phyloP scores from a whole-genome alignment of 2,797 vertebrate species.

The Semaprochilodus insignis region DNA sequence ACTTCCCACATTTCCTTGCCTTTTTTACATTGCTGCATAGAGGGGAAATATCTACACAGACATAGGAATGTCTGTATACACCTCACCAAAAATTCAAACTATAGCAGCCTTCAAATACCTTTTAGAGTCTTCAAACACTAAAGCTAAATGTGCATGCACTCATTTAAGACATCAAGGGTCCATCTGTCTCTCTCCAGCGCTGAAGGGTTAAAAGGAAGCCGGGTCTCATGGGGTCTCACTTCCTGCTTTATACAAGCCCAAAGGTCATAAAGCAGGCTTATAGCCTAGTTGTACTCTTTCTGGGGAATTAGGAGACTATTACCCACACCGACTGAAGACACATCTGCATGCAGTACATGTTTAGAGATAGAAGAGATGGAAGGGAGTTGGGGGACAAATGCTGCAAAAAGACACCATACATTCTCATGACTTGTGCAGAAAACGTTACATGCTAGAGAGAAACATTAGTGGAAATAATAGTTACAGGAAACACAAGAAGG shows the following conservation, averaged over 20 bases:
- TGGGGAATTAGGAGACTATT: constrained; percentile 39
- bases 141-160: background rate
- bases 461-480: background rate
- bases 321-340: constrained; percentile 52
- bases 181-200: constrained; percentile 10
- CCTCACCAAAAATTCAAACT: too few species aligned
- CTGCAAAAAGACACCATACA: too few species aligned
- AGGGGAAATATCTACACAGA: too few species aligned
- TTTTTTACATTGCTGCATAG: background rate
- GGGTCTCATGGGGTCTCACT: constrained; percentile 34
- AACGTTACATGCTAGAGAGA: background rate
- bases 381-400: background rate
- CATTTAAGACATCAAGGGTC: background rate
- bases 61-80: background rate
- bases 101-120: background rate
- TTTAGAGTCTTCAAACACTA: background rate
- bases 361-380: background rate
- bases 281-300: constrained; percentile 44
- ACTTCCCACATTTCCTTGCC: background rate
- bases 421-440: background rate
- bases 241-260: constrained; percentile 59
- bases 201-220: constrained; percentile 38
- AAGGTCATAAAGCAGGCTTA: constrained; percentile 40
- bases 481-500: constrained; percentile 8
- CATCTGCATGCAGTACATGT: constrained; percentile 38